phyloP scores from a whole-genome alignment of 2,888 invertebrate species.

The Drosophila percnosoma region DNA sequence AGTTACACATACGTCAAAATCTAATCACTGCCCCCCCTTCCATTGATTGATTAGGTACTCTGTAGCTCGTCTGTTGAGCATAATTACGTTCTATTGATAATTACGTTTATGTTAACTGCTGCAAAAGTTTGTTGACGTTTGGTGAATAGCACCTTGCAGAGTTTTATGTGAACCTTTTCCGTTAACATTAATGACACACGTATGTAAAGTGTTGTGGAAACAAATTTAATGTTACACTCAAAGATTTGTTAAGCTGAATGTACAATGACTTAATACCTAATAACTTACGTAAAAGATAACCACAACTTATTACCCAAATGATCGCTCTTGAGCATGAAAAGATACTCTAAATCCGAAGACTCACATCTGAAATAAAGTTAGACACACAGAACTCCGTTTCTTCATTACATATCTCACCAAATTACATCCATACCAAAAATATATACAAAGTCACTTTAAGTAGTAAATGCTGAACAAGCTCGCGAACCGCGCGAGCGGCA shows the following conservation, averaged over 20 bases:
- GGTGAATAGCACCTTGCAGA: not conserved
- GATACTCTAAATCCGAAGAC: not conserved
- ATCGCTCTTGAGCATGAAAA: constrained; percentile 4
- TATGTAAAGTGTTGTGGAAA: constrained; percentile 1
- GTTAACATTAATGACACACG: constrained; percentile 2
- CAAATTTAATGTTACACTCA: not conserved
- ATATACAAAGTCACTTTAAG: not conserved
- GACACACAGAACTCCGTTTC: not conserved
- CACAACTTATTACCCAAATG: not conserved
- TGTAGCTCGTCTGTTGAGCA: not conserved
- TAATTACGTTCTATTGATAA: not conserved
- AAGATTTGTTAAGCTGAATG: not conserved
- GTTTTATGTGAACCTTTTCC: not conserved
- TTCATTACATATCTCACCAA: not conserved
- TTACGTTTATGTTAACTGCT: not conserved
- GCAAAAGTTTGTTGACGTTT: not conserved
- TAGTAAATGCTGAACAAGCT: not conserved
- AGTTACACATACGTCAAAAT: not conserved
- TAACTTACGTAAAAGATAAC: not conserved
- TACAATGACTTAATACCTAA: not conserved
- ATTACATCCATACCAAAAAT: not conserved
- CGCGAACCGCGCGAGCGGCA: not conserved
- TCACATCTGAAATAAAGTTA: constrained; percentile 6
- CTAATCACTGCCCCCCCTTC: not conserved
- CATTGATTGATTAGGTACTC: not conserved